Percentiles rank a stretch among this genome's conserved stretches.
These are phyloP conservation scores for Cepphus grylle DNA, from an alignment of 2,113 vertebrate species.

Conservation along the genomic window DNA sequence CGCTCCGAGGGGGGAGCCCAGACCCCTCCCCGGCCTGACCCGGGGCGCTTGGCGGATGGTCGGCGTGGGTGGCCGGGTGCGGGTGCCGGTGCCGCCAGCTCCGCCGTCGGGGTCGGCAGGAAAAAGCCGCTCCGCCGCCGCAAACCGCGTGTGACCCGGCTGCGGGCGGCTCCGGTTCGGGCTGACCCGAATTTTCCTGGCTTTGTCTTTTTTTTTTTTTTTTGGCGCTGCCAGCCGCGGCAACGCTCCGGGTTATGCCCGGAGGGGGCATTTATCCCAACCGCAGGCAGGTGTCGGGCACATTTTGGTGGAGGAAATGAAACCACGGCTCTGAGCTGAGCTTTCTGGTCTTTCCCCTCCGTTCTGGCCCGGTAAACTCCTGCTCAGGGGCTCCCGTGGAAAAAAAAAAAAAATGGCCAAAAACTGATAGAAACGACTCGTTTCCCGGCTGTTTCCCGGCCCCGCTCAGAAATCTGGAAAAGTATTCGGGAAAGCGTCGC, in stretches of 20 bases:
- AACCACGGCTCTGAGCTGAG: neutral
- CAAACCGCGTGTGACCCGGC: neutral
- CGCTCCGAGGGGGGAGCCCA: accelerated
- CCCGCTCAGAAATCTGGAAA: neutral
- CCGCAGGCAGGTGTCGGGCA: neutral
- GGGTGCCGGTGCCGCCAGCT: neutral
- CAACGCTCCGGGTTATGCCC: neutral
- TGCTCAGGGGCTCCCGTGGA: neutral
- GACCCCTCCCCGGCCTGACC: accelerated
- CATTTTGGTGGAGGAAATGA: neutral
- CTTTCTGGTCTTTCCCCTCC: neutral
- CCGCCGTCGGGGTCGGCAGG: neutral
- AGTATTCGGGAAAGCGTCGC: neutral
- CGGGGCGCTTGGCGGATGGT: accelerated
- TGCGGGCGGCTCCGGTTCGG: neutral
- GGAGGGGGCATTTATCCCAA: neutral
- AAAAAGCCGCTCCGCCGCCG: neutral
- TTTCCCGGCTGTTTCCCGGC: neutral
- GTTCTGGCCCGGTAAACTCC: neutral
- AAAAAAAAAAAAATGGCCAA: neutral
- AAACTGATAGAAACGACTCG: neutral
- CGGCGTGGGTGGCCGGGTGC: neutral
- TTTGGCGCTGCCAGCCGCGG: neutral
- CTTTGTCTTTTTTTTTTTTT: accelerated
- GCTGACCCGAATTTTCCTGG: accelerated